phyloP scores from a whole-genome alignment of 2,797 vertebrate species.

The Onychomys leucogaster region DNA sequence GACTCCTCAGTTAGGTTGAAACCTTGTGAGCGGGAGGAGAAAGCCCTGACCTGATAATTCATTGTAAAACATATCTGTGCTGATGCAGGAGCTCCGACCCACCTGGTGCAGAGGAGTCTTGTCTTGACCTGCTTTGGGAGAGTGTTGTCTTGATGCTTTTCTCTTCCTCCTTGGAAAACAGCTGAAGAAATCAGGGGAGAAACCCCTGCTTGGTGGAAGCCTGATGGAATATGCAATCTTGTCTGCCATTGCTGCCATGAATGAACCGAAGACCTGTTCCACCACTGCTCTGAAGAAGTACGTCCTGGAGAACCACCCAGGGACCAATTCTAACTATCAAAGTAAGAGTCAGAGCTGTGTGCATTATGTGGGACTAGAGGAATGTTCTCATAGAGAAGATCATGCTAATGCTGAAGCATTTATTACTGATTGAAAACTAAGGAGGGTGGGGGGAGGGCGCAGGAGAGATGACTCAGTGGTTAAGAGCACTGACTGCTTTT shows the following conservation, averaged over 20 bases:
- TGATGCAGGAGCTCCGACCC: constrained; percentile 89
- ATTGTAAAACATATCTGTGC: constrained; percentile 88
- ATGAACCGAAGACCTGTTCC: constrained; percentile 99
- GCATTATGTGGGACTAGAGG: background rate
- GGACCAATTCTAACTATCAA: constrained; percentile 93
- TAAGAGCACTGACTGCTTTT: no score
- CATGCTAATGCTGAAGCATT: background rate
- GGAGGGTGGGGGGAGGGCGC: background rate
- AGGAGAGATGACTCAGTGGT: no score
- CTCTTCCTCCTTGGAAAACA: constrained; percentile 91
- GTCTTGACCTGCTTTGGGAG: constrained; percentile 90
- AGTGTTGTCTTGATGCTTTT: constrained; percentile 91
- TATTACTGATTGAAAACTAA: background rate
- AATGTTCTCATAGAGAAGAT: background rate
- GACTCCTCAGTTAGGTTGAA: constrained; percentile 68
- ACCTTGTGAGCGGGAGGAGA: constrained; percentile 79
- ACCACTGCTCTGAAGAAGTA: constrained; percentile 95
- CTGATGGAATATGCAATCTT: constrained; percentile 96
- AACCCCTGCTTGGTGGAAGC: constrained; percentile 93
- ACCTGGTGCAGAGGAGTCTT: constrained; percentile 91
- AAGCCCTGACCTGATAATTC: constrained; percentile 85
- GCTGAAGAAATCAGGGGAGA: constrained; percentile 96
- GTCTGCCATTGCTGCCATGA: constrained; percentile 98
- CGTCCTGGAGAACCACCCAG: constrained; percentile 95
- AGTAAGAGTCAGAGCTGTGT: constrained; percentile 86